Base-by-base conservation (phyloP, 2,113 vertebrate genomes). In the Notothenia coriiceps region DNA sequence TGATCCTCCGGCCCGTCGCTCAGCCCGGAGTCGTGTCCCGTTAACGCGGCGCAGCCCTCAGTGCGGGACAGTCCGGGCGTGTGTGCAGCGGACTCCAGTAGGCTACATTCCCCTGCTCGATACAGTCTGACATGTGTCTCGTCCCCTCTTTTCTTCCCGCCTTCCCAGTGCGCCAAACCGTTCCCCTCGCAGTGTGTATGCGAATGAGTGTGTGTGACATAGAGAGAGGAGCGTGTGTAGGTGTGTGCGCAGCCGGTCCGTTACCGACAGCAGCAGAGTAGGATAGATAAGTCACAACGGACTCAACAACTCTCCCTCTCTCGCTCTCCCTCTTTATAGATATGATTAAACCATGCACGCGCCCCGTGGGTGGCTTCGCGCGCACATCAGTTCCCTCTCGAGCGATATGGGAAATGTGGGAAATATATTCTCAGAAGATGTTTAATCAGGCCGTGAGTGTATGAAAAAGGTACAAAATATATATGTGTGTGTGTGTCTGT, bases 261-360 rank as follows among this genome's bases (percentile, higher is more conserved):
- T 55, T 80, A 76, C 77, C 59, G 51, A 76, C 78, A 86, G 79
- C 81, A 83, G 88, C 85, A 82, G 81, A 74, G 89, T 77, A 79
- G 85, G 80, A 79, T 71, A 62, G 79, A 87, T 52, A 83, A 87
- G 84, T 89, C 87, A 91, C 88, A 85, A 76, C 22, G 74, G 84
- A 85, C 79, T 86, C 72, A 55, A 69, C 80, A 81, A 55, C 67
- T 82, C 69, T 75, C 74, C 71, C 77, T 68, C 63, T 70, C 82
- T 54, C 61, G 40, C 73, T 62, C 62, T 74, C 73, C 56, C 70
- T 57, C 70, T 61, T 56, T 25, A 63, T 18, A 57, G 74, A 88
- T 85, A 88, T 82, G 85, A 86, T 90, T 85, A 86, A 72, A 69
- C 7, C 63, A 66, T 51, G 90, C 89, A 79, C 87, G 86, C 88